A percentile compares a stretch with the other conserved stretches of the same genome.
Evolutionary conservation across 2,797 vertebrate genomes (phyloP).

Genomic region (Bovichtus variegatus): DNA sequence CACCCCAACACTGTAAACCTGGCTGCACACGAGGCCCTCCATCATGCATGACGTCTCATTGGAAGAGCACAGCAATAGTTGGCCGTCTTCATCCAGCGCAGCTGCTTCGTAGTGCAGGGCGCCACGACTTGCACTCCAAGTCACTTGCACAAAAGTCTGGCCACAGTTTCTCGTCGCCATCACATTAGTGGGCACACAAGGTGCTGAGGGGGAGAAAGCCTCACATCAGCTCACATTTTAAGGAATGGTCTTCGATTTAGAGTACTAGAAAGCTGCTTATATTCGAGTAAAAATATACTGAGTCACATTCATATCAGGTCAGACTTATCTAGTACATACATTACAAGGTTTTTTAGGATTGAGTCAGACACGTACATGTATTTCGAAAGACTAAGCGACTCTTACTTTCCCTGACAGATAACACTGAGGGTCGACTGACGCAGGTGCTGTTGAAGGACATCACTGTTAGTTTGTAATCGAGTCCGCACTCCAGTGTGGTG

Average conservation of each 20-base stretch:
- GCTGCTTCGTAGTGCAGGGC: slow-evolving; percentile 68
- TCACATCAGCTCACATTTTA: slow-evolving; percentile 16
- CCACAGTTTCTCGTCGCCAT: slow-evolving; percentile 66
- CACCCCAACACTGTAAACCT: slow-evolving; percentile 79
- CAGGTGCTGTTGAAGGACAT: slow-evolving; percentile 77
- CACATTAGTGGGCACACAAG: slow-evolving; percentile 82
- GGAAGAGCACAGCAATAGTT: slow-evolving; percentile 58
- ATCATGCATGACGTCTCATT: slow-evolving; percentile 76
- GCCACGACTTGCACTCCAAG: slow-evolving; percentile 79
- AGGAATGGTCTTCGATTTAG: background rate
- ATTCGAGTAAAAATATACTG: background rate
- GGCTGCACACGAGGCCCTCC: slow-evolving; percentile 74
- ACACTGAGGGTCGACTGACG: slow-evolving; percentile 66
- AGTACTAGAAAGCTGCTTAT: background rate
- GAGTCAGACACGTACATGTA: background rate
- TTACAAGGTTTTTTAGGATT: background rate
- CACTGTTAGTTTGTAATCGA: slow-evolving; percentile 72
- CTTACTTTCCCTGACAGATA: slow-evolving; percentile 75
- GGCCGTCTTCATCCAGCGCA: slow-evolving; percentile 50
- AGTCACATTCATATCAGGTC: background rate
- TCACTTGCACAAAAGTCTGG: slow-evolving; percentile 64
- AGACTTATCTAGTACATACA: background rate
- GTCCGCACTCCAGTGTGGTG: slow-evolving; percentile 74
- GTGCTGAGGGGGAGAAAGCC: slow-evolving; percentile 69
- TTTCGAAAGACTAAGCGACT: background rate